These are phyloP conservation scores for Allobates femoralis DNA, from an alignment of 2,797 vertebrate genomes.

Conservation along the genomic window DNA sequence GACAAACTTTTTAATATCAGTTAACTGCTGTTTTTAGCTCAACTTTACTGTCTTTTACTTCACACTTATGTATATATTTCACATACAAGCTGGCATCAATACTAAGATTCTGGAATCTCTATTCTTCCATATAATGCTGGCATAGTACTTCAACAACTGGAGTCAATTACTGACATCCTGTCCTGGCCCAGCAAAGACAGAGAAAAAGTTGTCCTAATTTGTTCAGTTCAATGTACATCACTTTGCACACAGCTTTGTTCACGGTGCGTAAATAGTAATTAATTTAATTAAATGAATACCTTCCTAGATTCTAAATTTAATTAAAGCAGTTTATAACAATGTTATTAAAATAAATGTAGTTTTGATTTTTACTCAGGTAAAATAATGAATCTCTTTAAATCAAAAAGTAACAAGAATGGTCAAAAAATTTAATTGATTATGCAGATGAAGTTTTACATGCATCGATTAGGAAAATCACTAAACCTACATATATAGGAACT, in stretches of 20 bases:
- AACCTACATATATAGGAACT: neutral
- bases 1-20: neutral
- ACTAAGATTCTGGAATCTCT: slow-evolving; percentile 2
- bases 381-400: neutral
- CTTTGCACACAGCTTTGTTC: neutral
- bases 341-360: neutral
- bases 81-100: slow-evolving; percentile 3
- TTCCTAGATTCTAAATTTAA: neutral
- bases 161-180: slow-evolving; percentile 45
- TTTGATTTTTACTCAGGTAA: neutral
- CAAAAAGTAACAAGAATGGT: neutral
- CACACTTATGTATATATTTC: neutral
- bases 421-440: neutral
- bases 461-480: neutral
- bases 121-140: slow-evolving; percentile 3
- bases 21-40: neutral
- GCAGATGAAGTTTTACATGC: neutral
- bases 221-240: neutral
- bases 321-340: neutral
- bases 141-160: slow-evolving; percentile 22
- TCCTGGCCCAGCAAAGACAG: neutral
- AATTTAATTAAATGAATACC: neutral
- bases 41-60: neutral
- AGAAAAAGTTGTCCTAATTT: slow-evolving; percentile 8
- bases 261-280: neutral